Percentiles rank a stretch among this genome's conserved stretches.
Evolutionary conservation across 2,113 vertebrate genomes (phyloP).

Genomic region (Meleagris gallopavo): DNA sequence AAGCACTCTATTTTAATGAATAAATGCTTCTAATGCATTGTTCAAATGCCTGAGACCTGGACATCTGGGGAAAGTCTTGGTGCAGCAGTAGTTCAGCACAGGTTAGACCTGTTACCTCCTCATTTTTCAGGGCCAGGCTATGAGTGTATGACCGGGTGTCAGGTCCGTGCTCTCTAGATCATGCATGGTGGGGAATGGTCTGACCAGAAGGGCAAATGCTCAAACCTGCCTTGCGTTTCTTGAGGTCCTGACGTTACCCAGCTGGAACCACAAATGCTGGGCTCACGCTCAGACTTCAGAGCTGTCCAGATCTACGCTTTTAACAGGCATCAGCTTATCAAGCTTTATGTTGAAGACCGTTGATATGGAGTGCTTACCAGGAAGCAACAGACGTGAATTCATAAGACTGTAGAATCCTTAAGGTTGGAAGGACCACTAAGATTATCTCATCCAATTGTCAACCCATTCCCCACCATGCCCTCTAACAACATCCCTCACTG

Average conservation of each 20-base stretch:
- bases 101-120: background rate
- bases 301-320: background rate
- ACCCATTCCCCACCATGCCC: too few species aligned
- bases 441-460: too few species aligned
- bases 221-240: background rate
- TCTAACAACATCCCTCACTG: too few species aligned
- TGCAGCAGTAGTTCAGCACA: background rate
- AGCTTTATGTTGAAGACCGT: background rate
- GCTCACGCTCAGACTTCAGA: background rate
- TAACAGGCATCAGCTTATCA: background rate
- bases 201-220: background rate
- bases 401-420: too few species aligned
- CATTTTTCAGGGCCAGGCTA: background rate
- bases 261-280: background rate
- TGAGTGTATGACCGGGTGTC: background rate
- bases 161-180: background rate
- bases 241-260: background rate
- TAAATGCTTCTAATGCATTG: background rate
- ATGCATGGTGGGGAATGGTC: background rate
- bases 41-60: background rate
- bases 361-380: background rate
- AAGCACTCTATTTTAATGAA: background rate
- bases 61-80: fast-evolving
- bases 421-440: too few species aligned
- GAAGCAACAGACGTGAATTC: background rate